phyloP scores from a whole-genome alignment of 2,113 vertebrate genomes.

The Corythoichthys intestinalis region DNA sequence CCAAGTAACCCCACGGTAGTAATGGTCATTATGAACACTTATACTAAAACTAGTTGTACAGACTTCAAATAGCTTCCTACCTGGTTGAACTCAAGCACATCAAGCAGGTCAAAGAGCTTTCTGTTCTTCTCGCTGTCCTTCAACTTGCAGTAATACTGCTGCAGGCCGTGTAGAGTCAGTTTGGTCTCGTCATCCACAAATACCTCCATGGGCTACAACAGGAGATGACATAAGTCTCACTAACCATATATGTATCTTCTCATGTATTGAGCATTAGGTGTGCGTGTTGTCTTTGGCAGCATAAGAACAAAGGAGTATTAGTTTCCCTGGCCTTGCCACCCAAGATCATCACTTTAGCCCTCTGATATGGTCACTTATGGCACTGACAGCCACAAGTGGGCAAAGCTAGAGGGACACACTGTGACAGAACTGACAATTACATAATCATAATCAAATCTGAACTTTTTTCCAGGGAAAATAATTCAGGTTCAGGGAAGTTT shows the following conservation, averaged over 20 bases:
- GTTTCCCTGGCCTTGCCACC: constrained; percentile 19
- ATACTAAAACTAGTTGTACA: too few relatives aligned
- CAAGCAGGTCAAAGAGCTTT: constrained; percentile 85
- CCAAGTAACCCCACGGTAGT: not conserved
- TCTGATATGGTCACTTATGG: constrained; percentile 48
- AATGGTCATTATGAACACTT: too few relatives aligned
- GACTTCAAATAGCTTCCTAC: constrained; percentile 42
- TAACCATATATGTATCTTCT: too few relatives aligned
- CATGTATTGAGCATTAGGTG: not conserved
- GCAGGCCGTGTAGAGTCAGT: constrained; percentile 83
- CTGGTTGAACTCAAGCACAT: constrained; percentile 88
- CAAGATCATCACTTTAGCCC: constrained; percentile 40
- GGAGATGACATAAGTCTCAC: not conserved
- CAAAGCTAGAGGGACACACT: constrained; percentile 42
- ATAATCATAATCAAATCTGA: too few relatives aligned
- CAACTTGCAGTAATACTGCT: constrained; percentile 87
- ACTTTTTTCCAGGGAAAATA: too few relatives aligned
- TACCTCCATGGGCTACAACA: constrained; percentile 83
- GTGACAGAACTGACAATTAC: not conserved
- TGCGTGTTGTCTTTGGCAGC: constrained; percentile 25
- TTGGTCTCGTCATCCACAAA: constrained; percentile 90
- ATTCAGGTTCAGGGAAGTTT: too few relatives aligned
- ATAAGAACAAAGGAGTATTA: constrained; percentile 11
- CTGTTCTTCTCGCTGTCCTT: constrained; percentile 91
- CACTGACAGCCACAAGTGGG: constrained; percentile 45